Conservation (phyloP, 2,888 invertebrate species). For the Tenthredo amoena region DNA sequence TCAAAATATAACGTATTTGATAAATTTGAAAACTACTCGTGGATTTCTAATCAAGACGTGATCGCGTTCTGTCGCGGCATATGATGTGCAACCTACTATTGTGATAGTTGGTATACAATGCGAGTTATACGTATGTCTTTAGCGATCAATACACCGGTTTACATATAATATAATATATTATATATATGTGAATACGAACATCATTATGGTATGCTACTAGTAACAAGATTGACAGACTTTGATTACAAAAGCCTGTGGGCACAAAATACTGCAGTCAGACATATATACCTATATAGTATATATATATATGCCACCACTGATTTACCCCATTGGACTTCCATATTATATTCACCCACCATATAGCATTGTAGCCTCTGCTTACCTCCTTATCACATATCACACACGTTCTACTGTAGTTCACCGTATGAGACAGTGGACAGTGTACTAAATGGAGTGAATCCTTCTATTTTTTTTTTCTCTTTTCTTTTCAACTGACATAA, state of each 20-base stretch:
- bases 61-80: neutral
- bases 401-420: constrained; percentile 18
- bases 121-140: neutral
- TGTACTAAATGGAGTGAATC: constrained; percentile 33
- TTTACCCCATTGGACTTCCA: constrained; percentile 50
- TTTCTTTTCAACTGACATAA: neutral
- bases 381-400: constrained; percentile 30
- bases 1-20: neutral
- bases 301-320: constrained; percentile 4
- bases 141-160: neutral
- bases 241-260: constrained; percentile 24
- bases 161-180: no score
- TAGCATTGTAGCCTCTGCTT: constrained; percentile 25
- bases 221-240: constrained; percentile 26
- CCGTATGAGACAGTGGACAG: constrained; percentile 16
- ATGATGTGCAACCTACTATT: constrained; percentile 1
- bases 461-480: neutral
- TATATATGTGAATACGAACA: neutral
- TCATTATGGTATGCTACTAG: neutral
- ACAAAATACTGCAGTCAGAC: constrained; percentile 19
- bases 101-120: neutral
- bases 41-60: neutral
- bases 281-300: neutral
- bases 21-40: neutral
- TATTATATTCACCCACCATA: constrained; percentile 27